phyloP scores from a whole-genome alignment of 2,797 vertebrate species.

The Acanthurus leucopareius region DNA sequence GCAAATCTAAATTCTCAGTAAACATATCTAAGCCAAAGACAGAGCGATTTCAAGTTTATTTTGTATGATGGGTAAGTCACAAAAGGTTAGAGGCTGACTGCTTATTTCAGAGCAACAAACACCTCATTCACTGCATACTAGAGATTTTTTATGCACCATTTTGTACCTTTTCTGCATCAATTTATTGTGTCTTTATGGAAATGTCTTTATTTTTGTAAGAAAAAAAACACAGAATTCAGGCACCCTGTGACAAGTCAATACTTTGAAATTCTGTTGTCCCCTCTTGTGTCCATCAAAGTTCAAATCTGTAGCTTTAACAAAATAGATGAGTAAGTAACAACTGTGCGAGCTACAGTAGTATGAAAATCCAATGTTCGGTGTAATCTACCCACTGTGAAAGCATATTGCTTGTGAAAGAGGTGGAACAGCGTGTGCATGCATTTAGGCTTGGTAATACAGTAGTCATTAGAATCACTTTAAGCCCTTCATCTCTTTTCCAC shows the following conservation, averaged over 20 bases:
- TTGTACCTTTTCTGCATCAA: too few species aligned
- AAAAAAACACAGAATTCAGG: too few species aligned
- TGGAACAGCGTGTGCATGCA: constrained; percentile 37
- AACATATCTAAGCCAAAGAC: background rate
- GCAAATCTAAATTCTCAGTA: background rate
- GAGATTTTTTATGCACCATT: too few species aligned
- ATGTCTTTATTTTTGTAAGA: too few species aligned
- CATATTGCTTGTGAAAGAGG: constrained; percentile 43
- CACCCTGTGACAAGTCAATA: too few species aligned
- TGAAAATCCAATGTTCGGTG: constrained; percentile 36
- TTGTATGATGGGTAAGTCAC: constrained; percentile 6
- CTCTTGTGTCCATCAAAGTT: too few species aligned
- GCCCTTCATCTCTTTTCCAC: constrained; percentile 56
- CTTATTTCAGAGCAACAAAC: too few species aligned
- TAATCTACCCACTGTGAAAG: constrained; percentile 10
- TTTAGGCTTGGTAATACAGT: constrained; percentile 41
- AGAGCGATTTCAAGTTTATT: constrained; percentile 25
- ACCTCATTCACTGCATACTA: too few species aligned
- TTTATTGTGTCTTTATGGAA: too few species aligned
- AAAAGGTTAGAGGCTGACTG: constrained; percentile 1
- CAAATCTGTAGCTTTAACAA: too few species aligned
- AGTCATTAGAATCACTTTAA: constrained; percentile 72
- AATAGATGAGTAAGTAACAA: background rate
- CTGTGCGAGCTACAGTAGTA: background rate
- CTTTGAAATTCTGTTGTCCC: too few species aligned